Conservation (phyloP, 2,888 invertebrate species). For the Drosophila multiciliata region DNA sequence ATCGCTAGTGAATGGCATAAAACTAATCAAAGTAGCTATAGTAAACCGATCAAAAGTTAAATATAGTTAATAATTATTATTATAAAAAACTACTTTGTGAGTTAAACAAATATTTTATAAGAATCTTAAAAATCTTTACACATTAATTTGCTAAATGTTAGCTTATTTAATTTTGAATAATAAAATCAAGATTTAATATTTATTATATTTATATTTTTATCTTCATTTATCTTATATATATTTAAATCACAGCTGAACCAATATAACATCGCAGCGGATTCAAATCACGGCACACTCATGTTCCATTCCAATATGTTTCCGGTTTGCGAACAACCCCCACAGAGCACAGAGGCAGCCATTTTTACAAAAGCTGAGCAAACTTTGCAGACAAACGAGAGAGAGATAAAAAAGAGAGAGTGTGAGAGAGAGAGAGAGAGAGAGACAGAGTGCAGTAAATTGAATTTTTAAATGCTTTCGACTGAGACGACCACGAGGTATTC, state of each 20-base stretch:
- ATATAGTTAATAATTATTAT: not conserved
- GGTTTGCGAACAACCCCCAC: slow-evolving; percentile 46
- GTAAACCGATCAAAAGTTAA: not conserved
- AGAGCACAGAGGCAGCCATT: slow-evolving; percentile 75
- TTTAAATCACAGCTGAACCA: slow-evolving; percentile 3
- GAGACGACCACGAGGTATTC: slow-evolving; percentile 81
- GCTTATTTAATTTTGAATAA: not conserved
- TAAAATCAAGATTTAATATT: not conserved
- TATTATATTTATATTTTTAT: not conserved
- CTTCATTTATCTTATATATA: not conserved
- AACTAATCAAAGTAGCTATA: not conserved
- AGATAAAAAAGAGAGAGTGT: slow-evolving; percentile 11
- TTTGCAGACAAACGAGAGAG: slow-evolving; percentile 70
- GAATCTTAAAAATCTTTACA: not conserved
- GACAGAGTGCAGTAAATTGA: slow-evolving; percentile 63
- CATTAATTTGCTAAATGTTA: not conserved
- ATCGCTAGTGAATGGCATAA: not conserved
- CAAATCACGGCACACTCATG: slow-evolving; percentile 33
- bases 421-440: slow-evolving; percentile 13
- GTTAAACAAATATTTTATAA: not conserved
- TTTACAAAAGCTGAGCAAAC: slow-evolving; percentile 71
- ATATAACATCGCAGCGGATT: slow-evolving; percentile 20
- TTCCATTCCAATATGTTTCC: slow-evolving; percentile 60
- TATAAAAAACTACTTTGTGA: not conserved
- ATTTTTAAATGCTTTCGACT: slow-evolving; percentile 82